Conservation (phyloP, 30 jellyfish, hydroid and myxozoan genomes). For the Haliclystus octoradiatus region DNA sequence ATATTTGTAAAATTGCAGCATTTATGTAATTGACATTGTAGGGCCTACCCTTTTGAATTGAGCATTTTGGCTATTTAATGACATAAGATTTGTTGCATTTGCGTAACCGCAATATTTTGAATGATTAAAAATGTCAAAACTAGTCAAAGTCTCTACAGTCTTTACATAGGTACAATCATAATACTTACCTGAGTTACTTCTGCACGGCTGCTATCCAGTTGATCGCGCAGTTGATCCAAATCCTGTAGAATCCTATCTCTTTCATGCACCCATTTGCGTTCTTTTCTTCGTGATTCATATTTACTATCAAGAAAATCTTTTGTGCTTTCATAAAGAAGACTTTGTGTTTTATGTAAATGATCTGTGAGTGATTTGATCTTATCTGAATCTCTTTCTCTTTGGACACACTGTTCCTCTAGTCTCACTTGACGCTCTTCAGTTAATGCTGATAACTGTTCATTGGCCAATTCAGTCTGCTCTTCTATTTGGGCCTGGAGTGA, state of each 20-base stretch:
- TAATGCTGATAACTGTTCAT: conserved; percentile 53
- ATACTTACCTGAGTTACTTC: conserved; percentile 27
- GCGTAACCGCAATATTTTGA: too few species aligned
- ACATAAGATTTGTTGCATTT: too few species aligned
- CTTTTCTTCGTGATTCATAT: conserved; percentile 72
- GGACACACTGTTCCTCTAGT: conserved; percentile 71
- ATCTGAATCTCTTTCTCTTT: conserved; percentile 56
- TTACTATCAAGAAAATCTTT: conserved; percentile 75
- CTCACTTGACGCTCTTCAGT: conserved; percentile 70
- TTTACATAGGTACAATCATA: too few species aligned
- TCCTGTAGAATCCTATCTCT: conserved; percentile 78
- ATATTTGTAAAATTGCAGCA: too few species aligned
- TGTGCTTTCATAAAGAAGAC: conserved; percentile 75
- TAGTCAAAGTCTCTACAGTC: too few species aligned
- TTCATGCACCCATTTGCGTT: conserved; percentile 85
- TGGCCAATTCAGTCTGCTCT: conserved; percentile 64
- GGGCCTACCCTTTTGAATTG: too few species aligned
- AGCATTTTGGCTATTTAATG: too few species aligned
- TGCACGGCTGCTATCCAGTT: conserved; percentile 30
- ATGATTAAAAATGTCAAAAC: too few species aligned
- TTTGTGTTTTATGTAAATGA: conserved; percentile 66
- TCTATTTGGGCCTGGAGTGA: conserved; percentile 80
- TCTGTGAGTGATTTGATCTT: conserved; percentile 72
- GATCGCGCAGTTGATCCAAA: conserved; percentile 55
- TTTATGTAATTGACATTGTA: too few species aligned